Conservation (phyloP, 2,797 vertebrate species). For the Lacerta agilis region DNA sequence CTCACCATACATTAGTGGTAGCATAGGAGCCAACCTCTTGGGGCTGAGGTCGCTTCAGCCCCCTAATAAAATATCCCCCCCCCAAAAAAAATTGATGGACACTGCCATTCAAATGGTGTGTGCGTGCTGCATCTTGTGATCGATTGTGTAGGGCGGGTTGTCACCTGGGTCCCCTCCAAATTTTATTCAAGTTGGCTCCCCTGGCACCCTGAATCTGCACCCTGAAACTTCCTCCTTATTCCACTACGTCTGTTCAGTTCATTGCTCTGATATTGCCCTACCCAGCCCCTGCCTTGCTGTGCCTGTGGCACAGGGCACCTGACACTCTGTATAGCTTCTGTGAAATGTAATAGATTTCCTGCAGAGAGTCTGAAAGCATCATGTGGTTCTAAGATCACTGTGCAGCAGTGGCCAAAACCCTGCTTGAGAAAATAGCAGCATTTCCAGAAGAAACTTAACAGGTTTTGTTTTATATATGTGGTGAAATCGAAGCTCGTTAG, state of each 20-base stretch:
- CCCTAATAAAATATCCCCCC: no score
- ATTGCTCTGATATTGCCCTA: not conserved
- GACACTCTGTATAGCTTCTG: not conserved
- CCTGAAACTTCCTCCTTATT: not conserved
- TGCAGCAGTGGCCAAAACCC: not conserved
- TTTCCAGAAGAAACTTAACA: constrained; percentile 44
- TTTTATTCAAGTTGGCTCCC: no score
- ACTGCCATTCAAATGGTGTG: no score
- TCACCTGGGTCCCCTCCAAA: no score
- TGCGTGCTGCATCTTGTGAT: no score
- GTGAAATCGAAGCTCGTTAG: constrained; percentile 19
- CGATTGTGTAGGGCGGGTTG: no score
- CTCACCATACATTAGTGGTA: no score
- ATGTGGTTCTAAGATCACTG: not conserved
- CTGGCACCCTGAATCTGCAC: no score
- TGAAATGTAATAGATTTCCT: constrained; percentile 4
- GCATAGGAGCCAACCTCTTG: no score
- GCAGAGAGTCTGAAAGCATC: not conserved
- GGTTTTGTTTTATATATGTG: constrained; percentile 28
- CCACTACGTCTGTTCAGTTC: not conserved
- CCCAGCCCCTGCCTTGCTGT: no score
- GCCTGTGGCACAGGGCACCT: not conserved
- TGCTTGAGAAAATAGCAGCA: constrained; percentile 40
- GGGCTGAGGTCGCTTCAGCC: no score
- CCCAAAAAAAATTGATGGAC: no score